Evolutionary conservation across 2,888 invertebrate genomes (phyloP), one percentile per base, ranked within the genome.

Genomic region (Plagodis pulveraria): DNA sequence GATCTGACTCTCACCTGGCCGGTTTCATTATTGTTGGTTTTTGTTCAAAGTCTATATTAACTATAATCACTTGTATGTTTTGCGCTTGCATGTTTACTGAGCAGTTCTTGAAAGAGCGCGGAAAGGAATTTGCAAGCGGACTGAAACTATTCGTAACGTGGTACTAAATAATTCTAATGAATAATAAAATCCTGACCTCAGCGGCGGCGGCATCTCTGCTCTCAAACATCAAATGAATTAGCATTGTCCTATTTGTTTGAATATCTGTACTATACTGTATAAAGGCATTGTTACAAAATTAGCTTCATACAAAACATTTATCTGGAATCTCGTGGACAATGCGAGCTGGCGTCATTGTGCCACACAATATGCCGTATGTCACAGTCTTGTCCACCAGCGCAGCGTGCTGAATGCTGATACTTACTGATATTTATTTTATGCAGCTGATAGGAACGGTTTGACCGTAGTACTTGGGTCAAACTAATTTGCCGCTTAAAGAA

Each of bases 351-450:
- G 33, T 5, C 38, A 47, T 52, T 51, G 49, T 58, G 9, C 35
- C 33, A 43, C 50, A 59, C 54, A 59, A 59, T 47, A 34, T 12
- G 36, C 46, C 11, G 44, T 57, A 60, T 59, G 59, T 62, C 47
- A 50, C 53, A 53, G 59, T 50, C 45, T 56, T 45, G 56, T 55
- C 40, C 47, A 36, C 48, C 53, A 44, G 50, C 50, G 53, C 53
- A 44, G 50, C 50, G 53, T 47, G 58, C 22, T 38, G 32, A 51
- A n/a, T 42, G 47, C 36, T 10, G 41, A 41, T 10, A 40, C 33
- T 0, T 35, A 9, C 5, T 36, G 33, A 11, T 12, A 44, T 32
- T 32, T 12, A 44, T 44, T 8, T 22, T 22, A 4, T 22, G 22
- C 22, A 2, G 22, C 22, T 22, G 22, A 22, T 22, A 22, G 22